These are phyloP conservation scores for Diploscapter pachys DNA, from an alignment of 1,140 invertebrate genomes.

Conservation along the genomic window DNA sequence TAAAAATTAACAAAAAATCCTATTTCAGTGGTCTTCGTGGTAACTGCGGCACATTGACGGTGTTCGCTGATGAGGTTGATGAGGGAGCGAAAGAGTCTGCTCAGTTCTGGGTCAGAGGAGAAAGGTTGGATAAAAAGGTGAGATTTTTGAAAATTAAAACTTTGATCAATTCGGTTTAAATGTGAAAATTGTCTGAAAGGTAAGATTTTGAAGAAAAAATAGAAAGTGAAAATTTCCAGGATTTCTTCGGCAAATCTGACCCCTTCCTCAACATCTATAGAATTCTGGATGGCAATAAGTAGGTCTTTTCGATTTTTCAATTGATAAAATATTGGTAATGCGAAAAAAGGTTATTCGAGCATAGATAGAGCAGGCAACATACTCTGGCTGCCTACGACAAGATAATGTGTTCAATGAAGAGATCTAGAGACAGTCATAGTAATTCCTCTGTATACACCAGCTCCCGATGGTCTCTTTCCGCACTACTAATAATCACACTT, in stretches of 20 bases:
- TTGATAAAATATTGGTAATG: no score
- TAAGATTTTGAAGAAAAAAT: no score
- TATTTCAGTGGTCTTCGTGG: slow-evolving; percentile 1
- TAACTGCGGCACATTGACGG: slow-evolving; percentile 3
- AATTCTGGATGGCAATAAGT: slow-evolving; percentile 63
- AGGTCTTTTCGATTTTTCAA: slow-evolving; percentile 57
- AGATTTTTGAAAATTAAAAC: no score
- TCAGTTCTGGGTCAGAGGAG: slow-evolving; percentile 62
- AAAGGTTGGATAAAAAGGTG: slow-evolving; percentile 63
- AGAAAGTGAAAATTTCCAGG: slow-evolving; percentile 25
- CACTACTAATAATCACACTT: slow-evolving; percentile 25
- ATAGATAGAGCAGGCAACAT: no score
- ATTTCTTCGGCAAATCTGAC: slow-evolving; percentile 64
- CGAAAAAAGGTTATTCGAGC: no score
- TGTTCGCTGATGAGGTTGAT: slow-evolving; percentile 61
- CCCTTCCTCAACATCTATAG: slow-evolving; percentile 65
- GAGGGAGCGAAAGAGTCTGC: slow-evolving; percentile 61
- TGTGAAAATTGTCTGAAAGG: no score
- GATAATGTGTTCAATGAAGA: no score
- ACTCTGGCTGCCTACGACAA: no score
- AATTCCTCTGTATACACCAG: no score
- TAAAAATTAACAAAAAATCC: slow-evolving; percentile 28
- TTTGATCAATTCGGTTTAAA: no score
- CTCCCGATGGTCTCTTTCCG: not conserved
- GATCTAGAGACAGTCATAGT: no score